Base-by-base conservation (phyloP, 2,888 invertebrate genomes). In the Andrena flavipes region DNA sequence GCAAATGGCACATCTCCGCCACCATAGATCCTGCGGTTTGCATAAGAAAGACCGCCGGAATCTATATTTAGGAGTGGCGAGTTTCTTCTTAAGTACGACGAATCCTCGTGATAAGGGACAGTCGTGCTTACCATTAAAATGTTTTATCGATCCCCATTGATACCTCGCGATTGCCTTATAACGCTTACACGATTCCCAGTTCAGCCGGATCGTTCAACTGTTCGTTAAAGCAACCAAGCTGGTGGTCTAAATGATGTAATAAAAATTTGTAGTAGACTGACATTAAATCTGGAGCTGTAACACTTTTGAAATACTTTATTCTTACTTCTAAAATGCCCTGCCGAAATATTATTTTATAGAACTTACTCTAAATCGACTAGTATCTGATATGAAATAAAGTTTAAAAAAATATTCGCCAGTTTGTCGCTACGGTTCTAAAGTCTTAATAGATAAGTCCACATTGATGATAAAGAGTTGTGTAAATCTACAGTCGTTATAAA, bases 1-100 rank as follows among this genome's bases (percentile, higher is more conserved):
- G 84, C 88, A 82, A 89, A 88, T 83, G 84, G 83, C 80, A 85
- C 85, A 77, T 76, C 82, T 80, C 78, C 72, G 79, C 80, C 76
- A 51, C 86, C 76, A 81, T 83, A 35, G 72, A 78, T 71, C 69
- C 74, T 69, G 51, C 59, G 70, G 64, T 82, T 87, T 84, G 73
- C 73, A 78, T 83, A 70, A 83, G 80, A 84, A 79, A 78, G 56
- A 60, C 2, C 23, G 33, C 23, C 56, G 62, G 74, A 70, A 63
- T 73, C 67, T 82, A 74, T 71, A 51, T 73, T 83, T 78, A 75
- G 82, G 13, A 26, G 26, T 1, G 56, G 10, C 33, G 42, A 59
- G 10, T 26, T 26, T 16, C 42, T 42, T 59, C 29, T 26, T 23
- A 42, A 69, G 64, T 13, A 26, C 35, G 68, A 51, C 23, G 42